Evolutionary conservation across 2,888 invertebrate species (phyloP), one percentile per base, ranked within the genome.

Genomic region (Stenotaenia linearis): DNA sequence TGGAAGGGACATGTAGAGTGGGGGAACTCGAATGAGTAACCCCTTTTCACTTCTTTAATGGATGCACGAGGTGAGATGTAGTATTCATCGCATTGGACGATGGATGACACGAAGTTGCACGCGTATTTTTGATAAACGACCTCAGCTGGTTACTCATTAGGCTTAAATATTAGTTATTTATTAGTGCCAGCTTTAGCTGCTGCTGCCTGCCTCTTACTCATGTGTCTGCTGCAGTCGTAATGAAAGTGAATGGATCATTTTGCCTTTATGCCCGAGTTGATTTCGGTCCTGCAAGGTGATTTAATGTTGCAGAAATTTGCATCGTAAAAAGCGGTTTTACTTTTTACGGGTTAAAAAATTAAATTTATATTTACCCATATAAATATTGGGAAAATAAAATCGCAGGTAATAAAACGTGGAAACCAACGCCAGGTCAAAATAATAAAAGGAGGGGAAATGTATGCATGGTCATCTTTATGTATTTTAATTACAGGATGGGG

Each of bases 121-220:
- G 69, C 28, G 28, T 28, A 69, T 69, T 69, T 69, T 69, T 69
- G 69, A 69, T 69, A 69, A 28, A 69, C 28, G 69, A 23, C 15
- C 69, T 69, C 69, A 69, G 69, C 69, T 69, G 69, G 69, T 69
- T 69, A 28, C 69, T 69, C 69, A 69, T 69, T 69, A 69, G 69
- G 69, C 69, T 69, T 69, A 23, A 69, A 69, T 69, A 69, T 69
- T 69, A 69, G 69, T 69, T 69, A 69, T 69, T 69, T 69, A 69
- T 69, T 69, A 69, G 69, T 69, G 28, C 69, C 28, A 15, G 69
- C 69, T 69, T 28, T 69, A 69, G 69, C 69, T 28, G 69, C 25
- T 23, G 25, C 69, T 50, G 50, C 50, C 18, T 18, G 50, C 50
- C 50, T 50, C 50, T 50, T 50, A 50, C 69, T 69, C 69, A 28